A percentile compares a stretch with the other conserved stretches of the same genome.
Evolutionary conservation across 2,888 invertebrate species (phyloP).

Genomic region (Atherix ibis): DNA sequence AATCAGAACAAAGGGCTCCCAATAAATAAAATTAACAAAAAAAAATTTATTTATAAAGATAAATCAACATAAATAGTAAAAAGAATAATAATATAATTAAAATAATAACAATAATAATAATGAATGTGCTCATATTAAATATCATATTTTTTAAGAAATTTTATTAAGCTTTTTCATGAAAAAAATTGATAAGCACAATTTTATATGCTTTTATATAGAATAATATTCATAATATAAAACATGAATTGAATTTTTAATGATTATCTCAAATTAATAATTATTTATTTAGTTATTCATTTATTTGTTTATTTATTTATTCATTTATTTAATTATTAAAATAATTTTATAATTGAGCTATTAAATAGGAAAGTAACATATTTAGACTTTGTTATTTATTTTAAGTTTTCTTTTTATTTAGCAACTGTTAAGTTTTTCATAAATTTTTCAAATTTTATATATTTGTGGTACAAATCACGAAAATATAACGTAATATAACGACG

Average conservation of each 20-base stretch:
- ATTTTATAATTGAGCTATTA: too few species aligned
- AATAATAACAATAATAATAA: background rate
- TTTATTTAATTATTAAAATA: too few species aligned
- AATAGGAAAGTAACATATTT: too few species aligned
- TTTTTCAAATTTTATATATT: too few species aligned
- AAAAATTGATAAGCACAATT: background rate
- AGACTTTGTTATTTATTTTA: too few species aligned
- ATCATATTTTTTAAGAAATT: background rate
- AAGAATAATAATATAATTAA: constrained; percentile 1
- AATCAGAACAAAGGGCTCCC: constrained; percentile 35
- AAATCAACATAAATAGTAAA: background rate
- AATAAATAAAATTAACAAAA: constrained; percentile 23
- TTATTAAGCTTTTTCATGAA: background rate
- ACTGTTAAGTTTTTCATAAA: too few species aligned
- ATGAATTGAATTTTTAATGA: background rate
- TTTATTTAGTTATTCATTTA: background rate
- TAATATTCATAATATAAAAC: background rate
- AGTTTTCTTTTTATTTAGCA: too few species aligned
- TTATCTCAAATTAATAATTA: background rate
- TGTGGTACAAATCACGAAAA: too few species aligned
- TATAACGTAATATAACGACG: too few species aligned
- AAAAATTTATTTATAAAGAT: too few species aligned
- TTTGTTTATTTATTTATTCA: constrained; percentile 1
- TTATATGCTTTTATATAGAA: background rate
- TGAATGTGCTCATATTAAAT: background rate